phyloP scores from a whole-genome alignment of 2,888 invertebrate species.

The Steinernema scapterisci region DNA sequence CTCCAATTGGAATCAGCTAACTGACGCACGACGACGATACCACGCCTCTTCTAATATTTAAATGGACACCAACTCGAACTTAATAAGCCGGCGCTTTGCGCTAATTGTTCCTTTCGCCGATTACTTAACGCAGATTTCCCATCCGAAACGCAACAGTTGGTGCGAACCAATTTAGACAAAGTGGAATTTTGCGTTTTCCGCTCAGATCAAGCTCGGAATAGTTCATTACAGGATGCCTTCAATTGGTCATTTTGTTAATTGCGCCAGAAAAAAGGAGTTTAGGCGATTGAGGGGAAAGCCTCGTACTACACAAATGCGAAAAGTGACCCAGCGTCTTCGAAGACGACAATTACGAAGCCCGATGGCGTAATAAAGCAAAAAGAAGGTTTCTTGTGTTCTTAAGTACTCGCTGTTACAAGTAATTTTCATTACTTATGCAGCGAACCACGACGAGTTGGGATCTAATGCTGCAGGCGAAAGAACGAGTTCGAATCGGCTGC shows the following conservation, averaged over 20 bases:
- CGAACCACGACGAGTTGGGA: neutral
- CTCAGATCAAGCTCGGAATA: no score
- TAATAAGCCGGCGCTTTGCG: neutral
- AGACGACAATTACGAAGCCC: no score
- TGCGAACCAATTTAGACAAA: conserved; percentile 4
- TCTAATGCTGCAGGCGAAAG: neutral
- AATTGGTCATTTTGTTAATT: neutral
- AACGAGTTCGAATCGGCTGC: neutral
- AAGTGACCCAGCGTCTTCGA: no score
- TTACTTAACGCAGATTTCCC: neutral
- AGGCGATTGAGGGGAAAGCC: no score
- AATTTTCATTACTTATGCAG: neutral
- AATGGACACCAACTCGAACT: neutral
- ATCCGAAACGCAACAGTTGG: neutral
- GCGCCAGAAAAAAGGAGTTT: neutral
- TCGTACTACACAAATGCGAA: no score
- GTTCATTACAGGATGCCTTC: neutral
- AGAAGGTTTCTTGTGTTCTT: neutral
- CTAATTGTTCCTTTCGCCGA: neutral
- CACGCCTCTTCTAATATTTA: conserved; percentile 20
- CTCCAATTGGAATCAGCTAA: conserved; percentile 31
- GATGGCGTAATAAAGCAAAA: neutral
- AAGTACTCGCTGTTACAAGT: neutral
- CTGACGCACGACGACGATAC: conserved; percentile 5
- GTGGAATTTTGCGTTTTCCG: neutral